Evolutionary conservation across 2,888 invertebrate genomes (phyloP).

Genomic region (Clusia tigrina): DNA sequence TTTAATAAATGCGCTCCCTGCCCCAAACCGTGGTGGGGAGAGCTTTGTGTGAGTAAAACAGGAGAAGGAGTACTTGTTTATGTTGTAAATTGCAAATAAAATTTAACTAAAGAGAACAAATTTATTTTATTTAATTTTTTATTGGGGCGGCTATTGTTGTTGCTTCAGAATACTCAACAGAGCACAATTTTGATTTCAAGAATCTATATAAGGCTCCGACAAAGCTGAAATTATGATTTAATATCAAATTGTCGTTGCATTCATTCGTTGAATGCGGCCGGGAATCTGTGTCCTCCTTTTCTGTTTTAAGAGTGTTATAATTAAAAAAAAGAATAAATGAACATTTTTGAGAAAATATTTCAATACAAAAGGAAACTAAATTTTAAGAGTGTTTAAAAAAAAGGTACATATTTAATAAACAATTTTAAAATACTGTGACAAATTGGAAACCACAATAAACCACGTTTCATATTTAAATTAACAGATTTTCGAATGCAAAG

Average conservation of each 20-base stretch:
- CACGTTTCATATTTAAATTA: no score
- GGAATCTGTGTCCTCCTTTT: conserved; percentile 29
- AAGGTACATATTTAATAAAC: neutral
- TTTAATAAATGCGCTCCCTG: no score
- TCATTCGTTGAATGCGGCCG: conserved; percentile 37
- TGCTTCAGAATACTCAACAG: neutral
- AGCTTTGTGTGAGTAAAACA: no score
- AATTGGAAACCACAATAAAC: no score
- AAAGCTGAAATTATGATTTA: conserved; percentile 46
- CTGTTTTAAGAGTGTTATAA: neutral
- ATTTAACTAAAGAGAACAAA: neutral
- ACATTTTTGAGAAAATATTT: neutral
- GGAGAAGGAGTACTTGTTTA: no score
- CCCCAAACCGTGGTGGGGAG: no score
- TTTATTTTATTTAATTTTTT: neutral
- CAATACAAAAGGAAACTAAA: neutral
- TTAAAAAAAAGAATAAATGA: neutral
- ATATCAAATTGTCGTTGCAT: conserved; percentile 50
- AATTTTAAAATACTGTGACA: neutral
- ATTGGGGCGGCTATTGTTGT: neutral
- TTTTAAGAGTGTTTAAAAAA: neutral
- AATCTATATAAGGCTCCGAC: conserved; percentile 33
- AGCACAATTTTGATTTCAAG: neutral
- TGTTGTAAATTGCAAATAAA: no score
- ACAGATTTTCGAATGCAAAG: no score